Conservation (phyloP, 2,113 vertebrate genomes). For the Hypanus sabinus region DNA sequence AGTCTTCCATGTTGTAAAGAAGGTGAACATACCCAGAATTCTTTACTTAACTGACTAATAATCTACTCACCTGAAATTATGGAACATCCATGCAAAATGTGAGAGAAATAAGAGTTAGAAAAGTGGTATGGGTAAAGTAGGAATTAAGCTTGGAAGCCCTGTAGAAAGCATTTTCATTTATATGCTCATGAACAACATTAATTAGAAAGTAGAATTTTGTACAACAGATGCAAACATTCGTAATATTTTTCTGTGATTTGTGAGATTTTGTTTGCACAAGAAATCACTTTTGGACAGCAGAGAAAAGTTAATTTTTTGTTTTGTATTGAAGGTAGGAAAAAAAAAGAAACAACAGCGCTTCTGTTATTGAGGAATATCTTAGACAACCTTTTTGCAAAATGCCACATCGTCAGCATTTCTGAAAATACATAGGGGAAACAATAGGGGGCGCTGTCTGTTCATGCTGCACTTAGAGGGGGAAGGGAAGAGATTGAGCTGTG, state of each 20-base stretch:
- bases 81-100: neutral
- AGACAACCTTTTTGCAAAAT: neutral
- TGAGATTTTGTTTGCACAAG: neutral
- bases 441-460: slow-evolving; percentile 24
- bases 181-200: neutral
- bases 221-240: too few species aligned
- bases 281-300: neutral
- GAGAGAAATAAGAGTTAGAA: neutral
- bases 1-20: neutral
- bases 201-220: neutral
- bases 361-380: neutral
- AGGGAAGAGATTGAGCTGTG: neutral
- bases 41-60: neutral
- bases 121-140: neutral
- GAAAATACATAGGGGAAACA: neutral
- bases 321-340: neutral
- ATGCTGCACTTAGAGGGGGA: neutral
- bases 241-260: neutral
- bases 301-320: neutral
- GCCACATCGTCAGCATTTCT: slow-evolving; percentile 2
- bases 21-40: neutral
- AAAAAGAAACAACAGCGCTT: neutral
- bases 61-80: neutral
- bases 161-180: neutral
- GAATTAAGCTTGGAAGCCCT: neutral